Evolutionary conservation across 2,797 vertebrate genomes (phyloP).

Genomic region (Molossus molossus): DNA sequence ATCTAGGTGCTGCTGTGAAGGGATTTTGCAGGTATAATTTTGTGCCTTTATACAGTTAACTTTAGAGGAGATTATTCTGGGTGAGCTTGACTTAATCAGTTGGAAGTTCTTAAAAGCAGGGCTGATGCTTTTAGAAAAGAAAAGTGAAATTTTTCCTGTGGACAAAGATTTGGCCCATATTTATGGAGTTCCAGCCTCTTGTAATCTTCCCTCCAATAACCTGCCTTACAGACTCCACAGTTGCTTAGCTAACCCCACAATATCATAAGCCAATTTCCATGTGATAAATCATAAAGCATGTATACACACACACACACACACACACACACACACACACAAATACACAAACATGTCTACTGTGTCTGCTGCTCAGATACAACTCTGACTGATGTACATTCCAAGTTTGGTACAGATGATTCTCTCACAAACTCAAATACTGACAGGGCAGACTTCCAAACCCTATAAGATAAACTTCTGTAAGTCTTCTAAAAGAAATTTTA

Average conservation of each 20-base stretch:
- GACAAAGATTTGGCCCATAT: not conserved
- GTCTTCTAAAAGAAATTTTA: not conserved
- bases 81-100: constrained; percentile 1
- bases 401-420: not conserved
- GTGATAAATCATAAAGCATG: not conserved
- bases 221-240: not conserved
- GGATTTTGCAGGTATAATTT: not conserved
- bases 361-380: constrained; percentile 39
- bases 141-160: not conserved
- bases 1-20: constrained; percentile 17
- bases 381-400: not conserved
- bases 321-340: not conserved
- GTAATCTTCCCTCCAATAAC: not conserved
- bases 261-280: not conserved
- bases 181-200: not conserved
- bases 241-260: not conserved
- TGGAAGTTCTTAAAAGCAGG: not conserved
- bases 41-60: not conserved
- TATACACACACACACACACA: no score
- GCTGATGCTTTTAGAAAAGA: not conserved
- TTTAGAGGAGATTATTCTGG: constrained; percentile 51
- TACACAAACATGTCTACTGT: not conserved
- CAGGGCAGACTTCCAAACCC: not conserved
- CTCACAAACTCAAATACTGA: not conserved
- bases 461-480: not conserved